A percentile compares a stretch with the other conserved stretches of the same genome.
Conservation (phyloP, 2,797 vertebrate genomes). For the Eulemur rubriventer region DNA sequence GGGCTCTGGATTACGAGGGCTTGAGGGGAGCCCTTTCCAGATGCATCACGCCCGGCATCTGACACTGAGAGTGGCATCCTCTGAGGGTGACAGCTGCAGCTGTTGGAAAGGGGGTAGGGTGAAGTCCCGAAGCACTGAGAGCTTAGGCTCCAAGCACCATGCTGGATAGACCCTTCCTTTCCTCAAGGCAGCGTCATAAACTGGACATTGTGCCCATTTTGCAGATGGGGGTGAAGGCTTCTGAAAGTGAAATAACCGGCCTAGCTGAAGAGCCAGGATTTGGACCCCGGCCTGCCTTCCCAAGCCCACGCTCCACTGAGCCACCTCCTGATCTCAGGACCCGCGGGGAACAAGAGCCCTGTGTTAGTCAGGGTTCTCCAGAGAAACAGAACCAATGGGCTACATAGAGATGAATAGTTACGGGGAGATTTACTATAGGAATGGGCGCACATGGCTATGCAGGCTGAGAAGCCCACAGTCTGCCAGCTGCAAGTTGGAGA, state of each 20-base stretch:
- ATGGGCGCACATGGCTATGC: not conserved
- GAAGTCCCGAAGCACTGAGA: not conserved
- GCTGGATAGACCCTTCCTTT: not conserved
- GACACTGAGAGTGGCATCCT: not conserved
- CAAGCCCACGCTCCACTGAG: not conserved
- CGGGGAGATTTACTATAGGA: not conserved
- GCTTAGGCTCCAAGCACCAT: not conserved
- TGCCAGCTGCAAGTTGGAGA: not conserved
- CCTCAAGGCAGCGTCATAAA: not conserved
- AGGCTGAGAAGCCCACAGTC: not conserved
- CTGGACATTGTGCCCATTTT: not conserved
- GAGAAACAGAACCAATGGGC: not conserved
- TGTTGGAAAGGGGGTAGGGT: not conserved
- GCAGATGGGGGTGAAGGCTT: not conserved
- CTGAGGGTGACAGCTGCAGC: not conserved
- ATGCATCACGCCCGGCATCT: not conserved
- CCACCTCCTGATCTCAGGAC: not conserved
- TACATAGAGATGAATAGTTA: not conserved
- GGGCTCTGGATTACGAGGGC: not conserved
- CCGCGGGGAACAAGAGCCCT: rapidly evolving
- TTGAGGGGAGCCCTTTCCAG: not conserved
- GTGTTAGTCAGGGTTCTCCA: not conserved
- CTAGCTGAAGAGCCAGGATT: not conserved
- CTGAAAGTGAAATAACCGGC: not conserved
- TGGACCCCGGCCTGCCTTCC: not conserved